Evolutionary conservation across 2,888 invertebrate genomes (phyloP).

Genomic region (Drosophila silvestris): DNA sequence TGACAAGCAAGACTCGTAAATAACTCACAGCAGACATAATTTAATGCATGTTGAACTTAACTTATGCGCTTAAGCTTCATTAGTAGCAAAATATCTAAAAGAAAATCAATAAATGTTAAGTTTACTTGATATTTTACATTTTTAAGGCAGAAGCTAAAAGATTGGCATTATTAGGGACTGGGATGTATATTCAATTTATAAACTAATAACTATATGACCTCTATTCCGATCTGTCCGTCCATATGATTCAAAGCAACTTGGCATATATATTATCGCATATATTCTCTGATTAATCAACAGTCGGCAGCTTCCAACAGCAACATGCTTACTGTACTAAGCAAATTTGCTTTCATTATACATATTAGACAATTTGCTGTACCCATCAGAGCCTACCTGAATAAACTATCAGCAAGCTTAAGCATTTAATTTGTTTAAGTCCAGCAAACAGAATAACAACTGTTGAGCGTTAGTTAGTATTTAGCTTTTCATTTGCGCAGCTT

Average conservation of each 20-base stretch:
- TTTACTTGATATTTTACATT: background rate
- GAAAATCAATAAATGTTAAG: background rate
- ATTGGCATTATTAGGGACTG: background rate
- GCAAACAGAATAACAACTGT: slow-evolving; percentile 43
- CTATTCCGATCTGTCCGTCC: background rate
- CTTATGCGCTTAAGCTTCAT: background rate
- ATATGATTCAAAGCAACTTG: background rate
- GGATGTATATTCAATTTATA: background rate
- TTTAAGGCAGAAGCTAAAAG: background rate
- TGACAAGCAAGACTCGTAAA: slow-evolving; percentile 50
- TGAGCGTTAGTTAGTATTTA: slow-evolving; percentile 30
- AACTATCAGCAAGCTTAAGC: slow-evolving; percentile 20
- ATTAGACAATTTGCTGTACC: background rate
- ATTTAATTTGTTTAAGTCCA: slow-evolving; percentile 63
- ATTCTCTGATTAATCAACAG: background rate
- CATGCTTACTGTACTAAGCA: background rate
- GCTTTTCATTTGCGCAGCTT: slow-evolving; percentile 40
- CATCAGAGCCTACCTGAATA: slow-evolving; percentile 29
- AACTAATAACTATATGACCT: background rate
- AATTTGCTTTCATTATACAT: background rate
- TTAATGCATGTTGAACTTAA: slow-evolving; percentile 30
- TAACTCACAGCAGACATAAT: slow-evolving; percentile 41
- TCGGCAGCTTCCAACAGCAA: background rate
- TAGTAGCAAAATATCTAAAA: background rate
- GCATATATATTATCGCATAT: no score